Base-by-base conservation (phyloP, 2,888 invertebrate species). In the Caenorhabditis uteleia region DNA sequence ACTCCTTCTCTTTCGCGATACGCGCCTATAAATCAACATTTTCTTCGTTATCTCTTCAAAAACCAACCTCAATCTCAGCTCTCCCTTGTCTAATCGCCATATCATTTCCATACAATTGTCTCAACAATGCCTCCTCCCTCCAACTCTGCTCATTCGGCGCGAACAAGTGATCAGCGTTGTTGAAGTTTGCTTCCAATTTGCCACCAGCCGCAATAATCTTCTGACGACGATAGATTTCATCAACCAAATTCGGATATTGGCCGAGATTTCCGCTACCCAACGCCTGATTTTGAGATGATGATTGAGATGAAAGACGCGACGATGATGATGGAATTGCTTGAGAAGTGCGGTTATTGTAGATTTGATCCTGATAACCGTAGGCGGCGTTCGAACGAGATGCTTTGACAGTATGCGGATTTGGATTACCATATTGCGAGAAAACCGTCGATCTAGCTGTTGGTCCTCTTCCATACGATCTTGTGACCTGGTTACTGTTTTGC, bases 151-250 rank as follows among this genome's bases (percentile, higher is more conserved):
- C 36, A 36, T 36, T 20, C n/a, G n/a, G n/a, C n/a, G n/a, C n/a
- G n/a, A n/a, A n/a, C n/a, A n/a, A n/a, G n/a, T n/a, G n/a, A n/a
- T n/a, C n/a, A n/a, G n/a, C n/a, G n/a, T n/a, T n/a, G n/a, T n/a
- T n/a, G n/a, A n/a, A n/a, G n/a, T 25, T 23, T 7, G 40, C 25
- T 3, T 40, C 40, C 16, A 27, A 16, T 5, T 43, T 20, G 2
- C 56, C 61, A 27, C 26, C 34, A 1, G 44, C 25, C n/a, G 47
- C 56, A n/a, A 56, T 42, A 12, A 46, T 50, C 16, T 55, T 55
- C 29, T 61, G 61, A 8, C 61, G 61, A 7, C 46, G 55, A 36
- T 40, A 55, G 2, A 61, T 33, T 8, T 61, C 61, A 1, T 55
- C 61, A 12, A 55, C 55, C 0, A 55, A 20, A n/a, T 3, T 8